Evolutionary conservation across 2,888 invertebrate species (phyloP), one percentile per base, ranked within the genome.

Genomic region (Drosophila fungiperda): DNA sequence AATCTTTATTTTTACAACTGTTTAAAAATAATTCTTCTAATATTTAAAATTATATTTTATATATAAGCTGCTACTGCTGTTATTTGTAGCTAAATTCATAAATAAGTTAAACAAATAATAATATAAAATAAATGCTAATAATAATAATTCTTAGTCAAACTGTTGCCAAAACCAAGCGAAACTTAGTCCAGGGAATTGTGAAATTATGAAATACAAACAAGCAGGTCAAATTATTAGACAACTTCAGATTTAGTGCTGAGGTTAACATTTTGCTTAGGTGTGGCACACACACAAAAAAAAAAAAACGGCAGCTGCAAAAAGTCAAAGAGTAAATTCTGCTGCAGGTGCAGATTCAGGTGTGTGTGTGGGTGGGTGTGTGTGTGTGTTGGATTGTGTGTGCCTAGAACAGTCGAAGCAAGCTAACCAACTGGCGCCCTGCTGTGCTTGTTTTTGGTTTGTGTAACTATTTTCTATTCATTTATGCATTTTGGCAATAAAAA

Each of bases 401-500:
- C 32, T 35, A 42, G 45, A 33, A 42, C 50, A n/a, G 6, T 6
- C 11, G 6, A n/a, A n/a, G 0, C 11, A 50, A 29, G 26, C 29
- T 29, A n/a, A 50, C 29, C 54, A 29, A 20, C 32, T 52, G 49
- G 38, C 15, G 23, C 40, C 49, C 49, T 29, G 58, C 23, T 26
- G 75, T 53, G 45, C 58, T 58, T 23, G 45, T 8, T 48, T 60
- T 64, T 60, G 61, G 68, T 29, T 66, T 78, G 78, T 83, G 79
- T 77, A 86, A 88, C 85, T 84, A 84, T 86, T 86, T 84, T 87
- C 89, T 89, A 87, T 87, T 87, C 89, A 89, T 89, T 87, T 87
- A 89, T 87, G 86, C 86, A 87, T 89, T 87, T 87, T 80, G 76
- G 87, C 89, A 87, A 87, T 87, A 87, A 84, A 87, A 87, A 87